Percentiles rank a stretch among this genome's conserved stretches.
These are phyloP conservation scores for Ophiothrix spiculata DNA, from an alignment of 35 echinoderm and acorn worm species.

Conservation along the genomic window DNA sequence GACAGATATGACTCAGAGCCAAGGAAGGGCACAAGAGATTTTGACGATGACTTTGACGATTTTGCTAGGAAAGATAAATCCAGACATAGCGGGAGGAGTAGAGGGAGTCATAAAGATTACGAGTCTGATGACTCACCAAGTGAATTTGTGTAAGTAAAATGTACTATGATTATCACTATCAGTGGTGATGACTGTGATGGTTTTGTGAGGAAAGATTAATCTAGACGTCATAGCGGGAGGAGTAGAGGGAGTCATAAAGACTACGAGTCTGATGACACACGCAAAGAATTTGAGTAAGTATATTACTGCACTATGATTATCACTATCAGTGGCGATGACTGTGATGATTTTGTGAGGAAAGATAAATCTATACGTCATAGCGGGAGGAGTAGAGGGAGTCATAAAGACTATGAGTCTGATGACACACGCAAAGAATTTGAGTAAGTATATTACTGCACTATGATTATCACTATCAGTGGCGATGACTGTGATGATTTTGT, in stretches of 20 bases:
- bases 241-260: conserved; percentile 24
- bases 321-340: no score
- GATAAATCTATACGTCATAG: no score
- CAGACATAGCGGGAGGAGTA: neutral
- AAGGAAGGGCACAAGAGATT: conserved; percentile 43
- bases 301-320: no score
- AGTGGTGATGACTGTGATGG: no score
- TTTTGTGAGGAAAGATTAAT: conserved; percentile 1
- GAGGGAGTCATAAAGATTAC: conserved; percentile 26
- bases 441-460: no score
- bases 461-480: no score
- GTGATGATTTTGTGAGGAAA: no score
- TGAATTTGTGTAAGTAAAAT: conserved; percentile 58
- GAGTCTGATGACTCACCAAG: conserved; percentile 64
- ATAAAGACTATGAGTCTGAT: no score
- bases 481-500: no score
- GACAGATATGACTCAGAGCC: conserved; percentile 83
- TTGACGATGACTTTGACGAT: conserved; percentile 71
- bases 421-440: no score
- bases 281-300: conserved; percentile 59
- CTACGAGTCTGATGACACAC: conserved; percentile 64
- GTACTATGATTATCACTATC: no score
- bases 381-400: no score
- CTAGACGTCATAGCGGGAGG: neutral
- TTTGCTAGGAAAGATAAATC: conserved; percentile 12